phyloP scores from a whole-genome alignment of 2,797 vertebrate genomes.

The Buceros bicornis region DNA sequence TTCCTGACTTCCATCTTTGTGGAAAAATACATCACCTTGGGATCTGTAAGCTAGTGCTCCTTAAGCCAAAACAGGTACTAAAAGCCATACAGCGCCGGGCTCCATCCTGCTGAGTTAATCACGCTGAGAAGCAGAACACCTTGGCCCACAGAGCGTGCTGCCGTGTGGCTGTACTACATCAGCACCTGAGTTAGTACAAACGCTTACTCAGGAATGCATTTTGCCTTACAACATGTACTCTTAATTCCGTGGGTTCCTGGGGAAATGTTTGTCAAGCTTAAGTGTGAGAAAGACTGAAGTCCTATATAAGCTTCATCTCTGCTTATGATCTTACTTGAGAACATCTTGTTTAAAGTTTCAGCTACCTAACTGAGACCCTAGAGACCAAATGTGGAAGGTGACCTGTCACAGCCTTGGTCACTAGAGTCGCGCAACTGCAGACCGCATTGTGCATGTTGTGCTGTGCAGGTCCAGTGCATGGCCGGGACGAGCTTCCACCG shows the following conservation, averaged over 20 bases:
- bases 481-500: neutral
- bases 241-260: neutral
- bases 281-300: neutral
- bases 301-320: neutral
- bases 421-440: neutral
- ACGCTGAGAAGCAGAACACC: neutral
- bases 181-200: neutral
- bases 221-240: neutral
- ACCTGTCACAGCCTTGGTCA: neutral
- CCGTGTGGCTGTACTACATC: neutral
- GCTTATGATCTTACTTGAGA: neutral
- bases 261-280: neutral
- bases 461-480: neutral
- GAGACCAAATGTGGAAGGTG: neutral
- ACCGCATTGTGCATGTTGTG: accelerated
- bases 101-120: neutral
- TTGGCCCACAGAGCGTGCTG: neutral
- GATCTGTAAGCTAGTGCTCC: neutral
- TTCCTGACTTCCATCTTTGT: neutral
- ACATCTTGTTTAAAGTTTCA: neutral
- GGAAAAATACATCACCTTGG: neutral
- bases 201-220: neutral
- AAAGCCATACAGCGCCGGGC: neutral
- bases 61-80: neutral
- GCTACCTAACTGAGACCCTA: neutral